Evolutionary conservation across 2,888 invertebrate species (phyloP).

Genomic region (Myathropa florea): DNA sequence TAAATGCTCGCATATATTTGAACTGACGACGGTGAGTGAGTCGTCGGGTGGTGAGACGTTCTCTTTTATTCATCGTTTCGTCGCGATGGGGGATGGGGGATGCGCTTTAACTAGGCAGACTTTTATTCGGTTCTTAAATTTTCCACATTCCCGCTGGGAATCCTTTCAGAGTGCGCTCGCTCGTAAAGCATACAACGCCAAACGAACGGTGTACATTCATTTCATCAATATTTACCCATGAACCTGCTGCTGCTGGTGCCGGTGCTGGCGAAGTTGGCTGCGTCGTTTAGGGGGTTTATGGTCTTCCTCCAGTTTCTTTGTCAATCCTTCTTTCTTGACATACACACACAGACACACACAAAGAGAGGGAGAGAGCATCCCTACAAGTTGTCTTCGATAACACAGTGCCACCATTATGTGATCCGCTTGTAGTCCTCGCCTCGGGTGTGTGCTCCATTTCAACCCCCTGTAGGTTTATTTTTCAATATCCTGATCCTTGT

Average conservation of each 20-base stretch:
- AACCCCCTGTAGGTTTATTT: constrained; percentile 30
- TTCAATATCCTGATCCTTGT: constrained; percentile 56
- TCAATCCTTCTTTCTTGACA: constrained; percentile 26
- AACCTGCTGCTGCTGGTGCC: constrained; percentile 2
- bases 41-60: background rate
- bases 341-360: constrained; percentile 24
- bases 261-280: background rate
- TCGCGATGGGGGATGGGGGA: background rate
- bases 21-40: background rate
- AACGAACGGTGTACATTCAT: constrained; percentile 45
- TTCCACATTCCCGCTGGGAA: constrained; percentile 8
- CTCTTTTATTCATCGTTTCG: background rate
- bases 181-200: constrained; percentile 10
- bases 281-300: constrained; percentile 49
- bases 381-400: constrained; percentile 15
- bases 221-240: constrained; percentile 66
- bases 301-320: constrained; percentile 9
- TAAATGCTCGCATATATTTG: constrained; percentile 57
- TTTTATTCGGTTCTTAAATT: constrained; percentile 51
- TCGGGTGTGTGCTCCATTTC: background rate
- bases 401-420: constrained; percentile 36
- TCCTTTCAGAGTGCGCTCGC: constrained; percentile 5
- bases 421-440: background rate
- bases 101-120: constrained; percentile 6
- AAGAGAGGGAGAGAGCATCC: background rate